phyloP scores from a whole-genome alignment of 1,140 invertebrate species.

The Tetranychus cinnabarinus region DNA sequence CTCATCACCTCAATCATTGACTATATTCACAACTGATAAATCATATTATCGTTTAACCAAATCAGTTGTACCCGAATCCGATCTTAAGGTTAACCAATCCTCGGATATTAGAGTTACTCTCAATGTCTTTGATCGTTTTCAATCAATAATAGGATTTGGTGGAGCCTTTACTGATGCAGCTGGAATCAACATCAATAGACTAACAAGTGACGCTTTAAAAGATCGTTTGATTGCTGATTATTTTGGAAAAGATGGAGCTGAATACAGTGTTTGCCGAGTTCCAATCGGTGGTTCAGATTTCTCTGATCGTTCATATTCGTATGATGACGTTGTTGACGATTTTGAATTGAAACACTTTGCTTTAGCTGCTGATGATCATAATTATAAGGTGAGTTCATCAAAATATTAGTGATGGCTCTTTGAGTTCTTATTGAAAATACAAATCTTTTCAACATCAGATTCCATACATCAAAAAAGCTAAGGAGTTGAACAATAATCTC shows the following conservation, averaged over 20 bases:
- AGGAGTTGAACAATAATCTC: conserved; percentile 22
- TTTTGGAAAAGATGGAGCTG: conserved; percentile 18
- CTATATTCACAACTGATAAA: background rate
- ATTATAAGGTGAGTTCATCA: conserved; percentile 28
- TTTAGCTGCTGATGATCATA: conserved; percentile 37
- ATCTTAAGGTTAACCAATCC: background rate
- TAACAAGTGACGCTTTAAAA: conserved; percentile 27
- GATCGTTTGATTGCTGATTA: conserved; percentile 20
- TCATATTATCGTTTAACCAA: background rate
- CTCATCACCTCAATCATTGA: background rate
- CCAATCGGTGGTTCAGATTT: conserved; percentile 65
- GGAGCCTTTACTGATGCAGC: conserved; percentile 65
- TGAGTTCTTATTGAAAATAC: too few relatives aligned
- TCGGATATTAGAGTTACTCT: background rate
- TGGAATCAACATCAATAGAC: conserved; percentile 41
- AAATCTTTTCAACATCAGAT: conserved; percentile 25
- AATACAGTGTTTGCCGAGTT: conserved; percentile 26
- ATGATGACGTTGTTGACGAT: conserved; percentile 35
- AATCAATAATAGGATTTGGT: conserved; percentile 42
- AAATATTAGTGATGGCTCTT: too few relatives aligned
- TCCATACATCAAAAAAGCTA: conserved; percentile 33
- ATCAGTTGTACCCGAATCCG: background rate
- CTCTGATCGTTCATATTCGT: conserved; percentile 38
- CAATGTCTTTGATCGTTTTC: background rate
- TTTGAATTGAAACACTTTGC: conserved; percentile 36